Evolutionary conservation across 2,888 invertebrate species (phyloP).

Genomic region (Nycteola revayana): DNA sequence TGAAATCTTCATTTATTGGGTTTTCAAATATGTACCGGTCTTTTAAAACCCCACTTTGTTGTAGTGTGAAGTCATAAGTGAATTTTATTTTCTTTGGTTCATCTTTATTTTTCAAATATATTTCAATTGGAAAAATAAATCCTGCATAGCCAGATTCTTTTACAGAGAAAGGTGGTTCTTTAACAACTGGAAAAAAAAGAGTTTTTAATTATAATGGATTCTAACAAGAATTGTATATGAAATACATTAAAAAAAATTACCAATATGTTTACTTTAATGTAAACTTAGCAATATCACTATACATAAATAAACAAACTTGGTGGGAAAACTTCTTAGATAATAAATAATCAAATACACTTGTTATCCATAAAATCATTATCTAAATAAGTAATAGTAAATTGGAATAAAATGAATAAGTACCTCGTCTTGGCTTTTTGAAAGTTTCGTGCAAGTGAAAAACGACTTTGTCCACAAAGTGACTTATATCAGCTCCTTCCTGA

Average conservation of each 20-base stretch:
- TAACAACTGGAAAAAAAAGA: conserved; percentile 87
- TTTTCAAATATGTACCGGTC: conserved; percentile 93
- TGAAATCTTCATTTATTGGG: conserved; percentile 92
- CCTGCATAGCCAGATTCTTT: conserved; percentile 98
- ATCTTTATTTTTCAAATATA: conserved; percentile 93
- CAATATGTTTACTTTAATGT: too few relatives aligned
- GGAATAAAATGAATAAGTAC: conserved; percentile 80
- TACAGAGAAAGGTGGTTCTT: conserved; percentile 94
- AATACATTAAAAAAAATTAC: conserved; percentile 1
- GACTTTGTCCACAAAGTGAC: conserved; percentile 95
- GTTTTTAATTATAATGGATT: conserved; percentile 1
- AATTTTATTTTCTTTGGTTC: conserved; percentile 93
- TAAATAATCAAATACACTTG: conserved; percentile 6
- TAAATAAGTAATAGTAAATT: background rate
- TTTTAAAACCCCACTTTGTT: conserved; percentile 87
- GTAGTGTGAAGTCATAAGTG: conserved; percentile 92
- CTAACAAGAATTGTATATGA: conserved; percentile 1
- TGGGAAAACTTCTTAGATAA: conserved; percentile 11
- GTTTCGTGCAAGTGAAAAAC: conserved; percentile 95
- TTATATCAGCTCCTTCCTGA: conserved; percentile 92
- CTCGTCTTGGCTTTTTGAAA: conserved; percentile 95
- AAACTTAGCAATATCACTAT: conserved; percentile 3
- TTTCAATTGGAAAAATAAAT: conserved; percentile 93
- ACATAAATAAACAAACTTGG: conserved; percentile 20
- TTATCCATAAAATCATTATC: background rate